Base-by-base conservation (phyloP, 2,797 vertebrate species). In the Perodicticus potto region DNA sequence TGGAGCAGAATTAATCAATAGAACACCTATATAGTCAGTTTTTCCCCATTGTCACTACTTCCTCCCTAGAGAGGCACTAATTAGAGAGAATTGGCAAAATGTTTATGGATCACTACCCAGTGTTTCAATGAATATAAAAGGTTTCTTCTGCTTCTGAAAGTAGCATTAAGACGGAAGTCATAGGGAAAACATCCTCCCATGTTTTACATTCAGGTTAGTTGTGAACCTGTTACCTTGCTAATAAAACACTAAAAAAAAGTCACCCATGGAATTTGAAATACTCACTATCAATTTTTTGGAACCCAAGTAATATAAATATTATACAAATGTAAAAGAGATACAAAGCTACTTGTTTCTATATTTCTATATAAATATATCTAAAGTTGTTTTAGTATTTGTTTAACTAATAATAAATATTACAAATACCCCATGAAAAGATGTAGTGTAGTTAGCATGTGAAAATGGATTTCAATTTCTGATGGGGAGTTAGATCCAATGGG, bases 21-120 rank as follows among this genome's bases (percentile, higher is more conserved):
- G 25, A 34, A 7, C 72, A 55, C 22, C n/a, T 49, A 95, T 95
- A 82, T 1, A 92, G 86, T 89, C n/a, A 27, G 49, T 27, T 92
- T 87, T 83, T 49, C 40, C 40, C 1, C 1, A 55, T 86, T 55
- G 55, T 61, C 27, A n/a, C 49, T 16, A 61, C 49, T 80, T 95
- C 23, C 76, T 98, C 84, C 65, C 72, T 87, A 57, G 81, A 95
- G 74, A 97, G 95, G 86, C 23, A 82, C 63, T 96, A 94, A 91
- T 94, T 95, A 96, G 96, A 96, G 16, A 89, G 40, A 97, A 96
- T 70, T 23, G 81, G 61, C 93, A 65, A 95, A 65, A 94, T 95
- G 92, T 97, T 97, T 92, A 95, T 96, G 93, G 95, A 93, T 97
- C 92, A 83, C 96, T 97, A 91, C 81, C 92, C 34, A 94, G 13